Evolutionary conservation across 1,140 invertebrate genomes (phyloP).

Genomic region (Palaemon carinicauda): DNA sequence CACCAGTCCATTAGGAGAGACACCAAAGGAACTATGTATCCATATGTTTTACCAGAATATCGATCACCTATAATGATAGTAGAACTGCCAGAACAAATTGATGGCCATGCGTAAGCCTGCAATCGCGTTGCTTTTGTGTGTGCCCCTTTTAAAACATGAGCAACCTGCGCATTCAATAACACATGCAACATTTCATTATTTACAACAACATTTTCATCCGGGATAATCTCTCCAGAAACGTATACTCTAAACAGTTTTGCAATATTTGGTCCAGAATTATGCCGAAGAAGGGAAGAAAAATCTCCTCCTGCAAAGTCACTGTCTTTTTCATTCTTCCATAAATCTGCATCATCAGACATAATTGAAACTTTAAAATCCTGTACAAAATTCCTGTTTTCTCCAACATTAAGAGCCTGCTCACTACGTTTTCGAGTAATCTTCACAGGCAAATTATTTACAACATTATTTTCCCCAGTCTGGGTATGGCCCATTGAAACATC

Average conservation of each 20-base stretch:
- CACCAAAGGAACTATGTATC: constrained; percentile 28
- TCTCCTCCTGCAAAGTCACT: neutral
- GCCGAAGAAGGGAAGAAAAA: neutral
- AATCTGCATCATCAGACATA: constrained; percentile 10
- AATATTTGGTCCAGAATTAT: neutral
- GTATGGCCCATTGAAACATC: too few species aligned
- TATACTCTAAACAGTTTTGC: constrained; percentile 25
- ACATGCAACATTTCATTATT: constrained; percentile 15
- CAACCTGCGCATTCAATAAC: constrained; percentile 19
- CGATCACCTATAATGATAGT: constrained; percentile 28
- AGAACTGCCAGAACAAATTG: constrained; percentile 17
- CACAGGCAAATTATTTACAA: neutral
- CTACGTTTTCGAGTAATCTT: neutral
- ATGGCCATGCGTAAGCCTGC: constrained; percentile 39
- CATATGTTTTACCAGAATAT: constrained; percentile 25
- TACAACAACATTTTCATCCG: constrained; percentile 24
- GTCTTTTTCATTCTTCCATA: neutral
- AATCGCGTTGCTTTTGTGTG: constrained; percentile 25
- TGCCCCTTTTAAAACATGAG: neutral
- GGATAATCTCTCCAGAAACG: constrained; percentile 3
- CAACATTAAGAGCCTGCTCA: neutral
- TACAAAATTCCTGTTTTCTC: neutral
- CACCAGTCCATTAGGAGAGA: constrained; percentile 27
- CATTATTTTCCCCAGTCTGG: too few species aligned
- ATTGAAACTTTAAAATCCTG: neutral